A percentile compares a stretch with the other conserved stretches of the same genome.
Evolutionary conservation across 2,113 vertebrate species (phyloP).

Genomic region (Sturnira hondurensis): DNA sequence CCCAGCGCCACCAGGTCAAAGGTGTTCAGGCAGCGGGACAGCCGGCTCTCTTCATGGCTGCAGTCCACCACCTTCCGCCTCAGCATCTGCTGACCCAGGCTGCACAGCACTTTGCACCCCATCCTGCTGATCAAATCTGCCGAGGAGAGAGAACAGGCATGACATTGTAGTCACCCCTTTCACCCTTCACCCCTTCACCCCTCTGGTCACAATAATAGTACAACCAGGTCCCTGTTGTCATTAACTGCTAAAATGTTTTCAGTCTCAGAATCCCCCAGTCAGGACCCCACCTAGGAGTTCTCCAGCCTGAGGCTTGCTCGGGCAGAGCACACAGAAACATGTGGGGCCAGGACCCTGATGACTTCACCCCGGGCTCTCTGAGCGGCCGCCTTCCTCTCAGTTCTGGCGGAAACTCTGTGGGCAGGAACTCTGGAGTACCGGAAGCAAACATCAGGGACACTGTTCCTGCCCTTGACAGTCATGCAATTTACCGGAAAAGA

Average conservation of each 20-base stretch:
- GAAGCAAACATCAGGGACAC: not conserved
- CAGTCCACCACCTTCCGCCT: constrained; percentile 93
- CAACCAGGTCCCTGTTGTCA: fast-evolving
- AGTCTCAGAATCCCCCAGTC: not conserved
- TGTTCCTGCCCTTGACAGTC: not conserved
- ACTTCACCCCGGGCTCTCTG: not conserved
- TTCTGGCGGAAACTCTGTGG: not conserved
- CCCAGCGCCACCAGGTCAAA: constrained; percentile 95
- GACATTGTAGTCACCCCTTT: fast-evolving
- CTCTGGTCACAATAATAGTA: fast-evolving
- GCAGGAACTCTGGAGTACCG: not conserved
- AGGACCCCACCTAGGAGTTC: not conserved
- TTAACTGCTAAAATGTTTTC: not conserved
- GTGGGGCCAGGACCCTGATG: fast-evolving
- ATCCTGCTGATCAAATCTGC: constrained; percentile 77
- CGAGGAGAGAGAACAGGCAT: not conserved
- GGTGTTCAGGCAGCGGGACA: constrained; percentile 92
- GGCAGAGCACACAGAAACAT: not conserved
- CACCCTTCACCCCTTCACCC: not conserved
- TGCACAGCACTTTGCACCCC: constrained; percentile 82
- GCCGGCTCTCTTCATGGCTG: constrained; percentile 84
- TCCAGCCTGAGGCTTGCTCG: not conserved
- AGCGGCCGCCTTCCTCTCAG: not conserved
- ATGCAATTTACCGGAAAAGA: not conserved
- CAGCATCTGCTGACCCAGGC: constrained; percentile 88